Evolutionary conservation across 1,140 invertebrate species (phyloP).

Genomic region (Lamellibrachia luymesi): DNA sequence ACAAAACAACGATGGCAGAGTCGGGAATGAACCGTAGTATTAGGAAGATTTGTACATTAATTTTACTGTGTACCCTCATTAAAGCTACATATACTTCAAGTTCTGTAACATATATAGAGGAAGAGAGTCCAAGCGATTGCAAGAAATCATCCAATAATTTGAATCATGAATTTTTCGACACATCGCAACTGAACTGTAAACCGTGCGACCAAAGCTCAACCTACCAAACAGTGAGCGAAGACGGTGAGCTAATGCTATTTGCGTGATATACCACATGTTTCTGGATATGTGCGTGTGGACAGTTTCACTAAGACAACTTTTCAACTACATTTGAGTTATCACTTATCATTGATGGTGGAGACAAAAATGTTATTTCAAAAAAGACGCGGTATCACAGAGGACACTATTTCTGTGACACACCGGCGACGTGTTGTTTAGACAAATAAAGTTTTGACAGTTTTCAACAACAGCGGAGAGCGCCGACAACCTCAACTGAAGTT

Average conservation of each 20-base stretch:
- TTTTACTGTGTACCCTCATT: neutral
- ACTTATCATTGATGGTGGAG: no score
- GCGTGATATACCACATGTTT: neutral
- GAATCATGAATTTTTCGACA: conserved; percentile 27
- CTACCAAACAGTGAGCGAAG: conserved; percentile 23
- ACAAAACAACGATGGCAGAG: neutral
- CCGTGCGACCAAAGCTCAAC: conserved; percentile 23
- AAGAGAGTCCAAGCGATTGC: conserved; percentile 20
- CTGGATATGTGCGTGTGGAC: neutral
- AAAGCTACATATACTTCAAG: neutral
- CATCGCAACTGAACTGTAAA: conserved; percentile 24
- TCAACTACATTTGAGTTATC: no score
- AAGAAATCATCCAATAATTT: neutral
- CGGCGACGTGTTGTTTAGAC: no score
- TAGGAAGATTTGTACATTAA: neutral
- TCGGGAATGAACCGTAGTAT: neutral
- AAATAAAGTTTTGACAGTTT: no score
- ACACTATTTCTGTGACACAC: no score
- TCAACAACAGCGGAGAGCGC: no score
- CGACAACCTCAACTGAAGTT: no score
- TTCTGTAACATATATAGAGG: neutral
- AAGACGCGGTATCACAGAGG: no score
- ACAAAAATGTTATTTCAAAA: no score
- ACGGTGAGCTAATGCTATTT: conserved; percentile 23
- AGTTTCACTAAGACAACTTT: neutral